phyloP scores from a whole-genome alignment of 1,140 invertebrate genomes.

The Penaeus indicus region DNA sequence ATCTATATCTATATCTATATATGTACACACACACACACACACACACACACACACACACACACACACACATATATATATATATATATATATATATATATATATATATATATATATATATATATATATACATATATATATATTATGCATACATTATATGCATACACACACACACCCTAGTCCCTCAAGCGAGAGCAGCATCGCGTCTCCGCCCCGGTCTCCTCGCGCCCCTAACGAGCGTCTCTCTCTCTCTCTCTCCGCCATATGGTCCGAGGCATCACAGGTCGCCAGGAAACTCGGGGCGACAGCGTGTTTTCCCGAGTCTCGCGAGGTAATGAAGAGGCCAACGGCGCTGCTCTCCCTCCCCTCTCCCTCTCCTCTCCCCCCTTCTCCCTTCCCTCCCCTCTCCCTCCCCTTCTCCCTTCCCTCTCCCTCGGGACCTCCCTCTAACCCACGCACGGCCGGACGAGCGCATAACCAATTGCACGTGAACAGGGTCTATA shows the following conservation, averaged over 20 bases:
- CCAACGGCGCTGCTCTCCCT: background rate
- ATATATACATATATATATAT: constrained; percentile 16
- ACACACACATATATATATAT: background rate
- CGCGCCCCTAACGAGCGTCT: too few relatives aligned
- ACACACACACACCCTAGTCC: too few relatives aligned
- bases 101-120: constrained; percentile 25
- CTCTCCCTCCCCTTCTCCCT: background rate
- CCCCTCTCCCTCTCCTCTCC: background rate
- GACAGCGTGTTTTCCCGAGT: constrained; percentile 32
- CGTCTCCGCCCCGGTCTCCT: too few relatives aligned
- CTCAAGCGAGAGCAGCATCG: too few relatives aligned
- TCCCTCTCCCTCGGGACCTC: background rate
- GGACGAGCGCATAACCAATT: too few relatives aligned
- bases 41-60: too few relatives aligned
- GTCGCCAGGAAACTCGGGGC: constrained; percentile 16
- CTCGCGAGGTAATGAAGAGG: constrained; percentile 18
- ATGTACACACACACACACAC: too few relatives aligned
- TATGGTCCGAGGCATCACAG: constrained; percentile 17
- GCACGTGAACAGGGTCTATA: too few relatives aligned
- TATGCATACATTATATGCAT: background rate
- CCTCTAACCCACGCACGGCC: too few relatives aligned
- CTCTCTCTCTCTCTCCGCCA: background rate
- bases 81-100: constrained; percentile 46
- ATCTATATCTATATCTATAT: too few relatives aligned
- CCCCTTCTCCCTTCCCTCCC: background rate